Evolutionary conservation across 1,140 invertebrate genomes (phyloP), one percentile per base, ranked within the genome.

Genomic region (roundworm (Caenorhabditis elegans)): DNA sequence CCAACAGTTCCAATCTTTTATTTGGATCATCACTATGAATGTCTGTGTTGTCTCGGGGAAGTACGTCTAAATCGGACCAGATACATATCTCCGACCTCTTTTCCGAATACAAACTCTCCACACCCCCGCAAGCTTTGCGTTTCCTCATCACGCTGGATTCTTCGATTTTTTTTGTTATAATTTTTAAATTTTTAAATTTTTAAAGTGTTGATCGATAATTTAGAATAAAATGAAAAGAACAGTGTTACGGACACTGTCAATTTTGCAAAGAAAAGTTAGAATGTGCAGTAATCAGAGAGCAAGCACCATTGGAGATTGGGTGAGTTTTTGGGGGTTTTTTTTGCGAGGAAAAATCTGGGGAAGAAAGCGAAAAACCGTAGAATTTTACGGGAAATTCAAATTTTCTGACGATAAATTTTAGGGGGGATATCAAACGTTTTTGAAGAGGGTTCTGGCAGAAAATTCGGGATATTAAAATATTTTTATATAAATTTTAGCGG

Each of bases 31-130:
- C n/a, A 15, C 22, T 53, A n/a, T n/a, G n/a, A n/a, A n/a, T 53
- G 19, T 26, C 49, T 26, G 6, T 26, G 49, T 26, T 53, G 5
- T 13, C 22, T 8, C 8, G 10, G 19, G 53, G 53, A 60, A 60
- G 53, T 28, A 60, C 26, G 0, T 31, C 31, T 24, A 24, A 70
- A 70, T 70, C 31, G 19, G 60, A 70, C 34, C 60, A 70, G 60
- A 70, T 70, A 39, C 17, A 70, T 70, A 70, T 70, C 60, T 70
- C 60, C 60, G 60, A 70, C 60, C 60, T 70, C 60, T 70, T 70
- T 70, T 70, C 43, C 26, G 60, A 70, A 70, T 70, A 39, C 31
- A 70, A 70, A 70, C 60, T 70, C 19, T 70, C 34, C 34, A 39
- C 60, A 39, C 8, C 15, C 28, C 26, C 8, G 2, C 13, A 8